Base-by-base conservation (phyloP, 2,888 invertebrate species). In the Drosophila acutilabella region DNA sequence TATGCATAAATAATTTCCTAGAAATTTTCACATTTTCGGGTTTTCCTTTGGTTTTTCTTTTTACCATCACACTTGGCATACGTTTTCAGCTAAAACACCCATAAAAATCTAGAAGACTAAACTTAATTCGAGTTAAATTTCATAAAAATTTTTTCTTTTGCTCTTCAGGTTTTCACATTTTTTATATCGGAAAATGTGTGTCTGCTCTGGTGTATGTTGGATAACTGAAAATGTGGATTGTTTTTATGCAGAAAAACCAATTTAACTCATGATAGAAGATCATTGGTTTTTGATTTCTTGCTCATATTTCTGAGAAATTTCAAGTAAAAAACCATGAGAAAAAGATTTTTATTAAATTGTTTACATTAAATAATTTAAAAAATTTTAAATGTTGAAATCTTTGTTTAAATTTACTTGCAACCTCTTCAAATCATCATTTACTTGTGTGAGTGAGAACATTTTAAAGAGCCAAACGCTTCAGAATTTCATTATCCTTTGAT, bases 41-140 rank as follows among this genome's bases (percentile, higher is more conserved):
- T 23, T 23, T 23, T 6, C n/a, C 11, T 42, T 10, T 23, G 6
- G 20, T 40, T 40, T 20, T 38, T 51, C 11, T 18, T 53, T 30
- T 16, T 8, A 4, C 20, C 7, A 10, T 26, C n/a, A 14, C 8
- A 45, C 61, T 72, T 70, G 40, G 52, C 57, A 71, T n/a, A 38
- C 58, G 38, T 56, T 62, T 47, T 42, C 11, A 48, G 58, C 41
- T 57, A 4, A 18, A 36, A 36, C 33, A 20, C 13, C 33, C 33
- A 50, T 11, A 53, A 53, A 18, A 33, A 56, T 66, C 45, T 13
- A n/a, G 41, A 57, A 42, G 64, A 59, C 62, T 57, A 50, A 71
- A 67, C 64, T 71, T 51, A 64, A 53, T 74, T 83, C 84, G 66
- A 68, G 70, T 57, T 74, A 71, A 81, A 58, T 78, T 70, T 68